Conservation (phyloP, 2,888 invertebrate genomes). For the Lamellibrachia satsuma region DNA sequence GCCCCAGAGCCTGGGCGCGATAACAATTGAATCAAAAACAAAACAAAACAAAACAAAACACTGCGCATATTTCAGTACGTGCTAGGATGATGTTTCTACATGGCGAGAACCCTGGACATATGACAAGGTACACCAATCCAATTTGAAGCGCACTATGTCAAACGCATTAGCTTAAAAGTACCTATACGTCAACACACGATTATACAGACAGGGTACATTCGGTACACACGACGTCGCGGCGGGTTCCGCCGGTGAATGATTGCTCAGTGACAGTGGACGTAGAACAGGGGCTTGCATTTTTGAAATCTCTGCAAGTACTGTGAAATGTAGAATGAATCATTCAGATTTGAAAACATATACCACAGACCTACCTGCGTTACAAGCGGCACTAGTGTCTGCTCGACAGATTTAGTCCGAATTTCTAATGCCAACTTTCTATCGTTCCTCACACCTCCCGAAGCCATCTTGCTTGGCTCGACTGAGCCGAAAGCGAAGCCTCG, state of each 20-base stretch:
- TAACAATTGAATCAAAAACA: too few relatives aligned
- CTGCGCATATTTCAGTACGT: too few relatives aligned
- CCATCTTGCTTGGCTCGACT: constrained; percentile 35
- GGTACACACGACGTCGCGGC: neutral
- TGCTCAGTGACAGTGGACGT: constrained; percentile 8
- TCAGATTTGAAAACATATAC: neutral
- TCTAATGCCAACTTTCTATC: constrained; percentile 69
- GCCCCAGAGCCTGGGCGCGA: too few relatives aligned
- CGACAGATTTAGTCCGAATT: constrained; percentile 93
- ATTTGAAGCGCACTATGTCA: neutral
- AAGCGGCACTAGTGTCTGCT: constrained; percentile 90
- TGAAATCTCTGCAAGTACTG: neutral
- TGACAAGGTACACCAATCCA: neutral
- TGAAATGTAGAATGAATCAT: neutral
- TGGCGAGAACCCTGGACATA: neutral
- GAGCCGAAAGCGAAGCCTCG: constrained; percentile 12
- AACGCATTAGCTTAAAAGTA: neutral
- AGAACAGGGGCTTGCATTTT: neutral
- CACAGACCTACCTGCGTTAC: constrained; percentile 87
- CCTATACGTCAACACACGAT: neutral
- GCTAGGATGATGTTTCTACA: too few relatives aligned
- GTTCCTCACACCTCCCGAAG: constrained; percentile 29
- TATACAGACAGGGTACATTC: neutral
- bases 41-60: too few relatives aligned
- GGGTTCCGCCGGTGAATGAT: neutral